These are phyloP conservation scores for Zingel zingel DNA, from an alignment of 2,113 vertebrate species.

Conservation along the genomic window DNA sequence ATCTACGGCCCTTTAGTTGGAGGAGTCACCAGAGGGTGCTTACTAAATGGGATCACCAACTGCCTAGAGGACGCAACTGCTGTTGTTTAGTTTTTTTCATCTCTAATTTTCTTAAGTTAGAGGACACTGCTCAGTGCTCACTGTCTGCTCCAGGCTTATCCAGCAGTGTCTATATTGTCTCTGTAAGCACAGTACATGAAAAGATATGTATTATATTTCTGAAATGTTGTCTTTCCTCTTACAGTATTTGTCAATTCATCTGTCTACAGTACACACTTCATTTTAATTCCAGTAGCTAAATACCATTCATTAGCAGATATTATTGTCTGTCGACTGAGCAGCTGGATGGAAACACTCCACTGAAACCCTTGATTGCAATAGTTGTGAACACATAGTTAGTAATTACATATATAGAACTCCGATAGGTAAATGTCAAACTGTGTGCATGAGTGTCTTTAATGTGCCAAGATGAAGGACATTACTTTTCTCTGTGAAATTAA, in stretches of 20 bases:
- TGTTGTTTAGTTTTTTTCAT: slow-evolving; percentile 48
- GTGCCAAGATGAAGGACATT: slow-evolving; percentile 13
- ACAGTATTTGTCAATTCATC: slow-evolving; percentile 6
- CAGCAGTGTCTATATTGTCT: neutral
- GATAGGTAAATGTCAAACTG: slow-evolving; percentile 34
- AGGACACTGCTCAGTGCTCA: slow-evolving; percentile 44
- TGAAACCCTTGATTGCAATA: slow-evolving; percentile 36
- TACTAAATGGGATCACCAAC: slow-evolving; percentile 77
- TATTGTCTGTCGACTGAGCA: slow-evolving; percentile 36
- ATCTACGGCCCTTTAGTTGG: slow-evolving; percentile 72
- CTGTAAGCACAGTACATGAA: neutral
- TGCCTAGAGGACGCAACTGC: slow-evolving; percentile 65
- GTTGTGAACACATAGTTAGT: slow-evolving; percentile 35
- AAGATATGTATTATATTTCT: neutral
- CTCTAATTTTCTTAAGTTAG: slow-evolving; percentile 33
- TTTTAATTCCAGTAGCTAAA: slow-evolving; percentile 35
- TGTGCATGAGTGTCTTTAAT: slow-evolving; percentile 2
- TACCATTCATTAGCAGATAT: slow-evolving; percentile 36
- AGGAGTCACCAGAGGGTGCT: slow-evolving; percentile 72
- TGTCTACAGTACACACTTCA: neutral
- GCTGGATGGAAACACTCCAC: slow-evolving; percentile 34
- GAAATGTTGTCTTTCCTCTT: neutral
- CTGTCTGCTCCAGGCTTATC: slow-evolving; percentile 19
- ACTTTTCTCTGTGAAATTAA: neutral
- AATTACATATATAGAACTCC: slow-evolving; percentile 49